Evolutionary conservation across 1,140 invertebrate species (phyloP).

Genomic region (Drosophila athabasca): DNA sequence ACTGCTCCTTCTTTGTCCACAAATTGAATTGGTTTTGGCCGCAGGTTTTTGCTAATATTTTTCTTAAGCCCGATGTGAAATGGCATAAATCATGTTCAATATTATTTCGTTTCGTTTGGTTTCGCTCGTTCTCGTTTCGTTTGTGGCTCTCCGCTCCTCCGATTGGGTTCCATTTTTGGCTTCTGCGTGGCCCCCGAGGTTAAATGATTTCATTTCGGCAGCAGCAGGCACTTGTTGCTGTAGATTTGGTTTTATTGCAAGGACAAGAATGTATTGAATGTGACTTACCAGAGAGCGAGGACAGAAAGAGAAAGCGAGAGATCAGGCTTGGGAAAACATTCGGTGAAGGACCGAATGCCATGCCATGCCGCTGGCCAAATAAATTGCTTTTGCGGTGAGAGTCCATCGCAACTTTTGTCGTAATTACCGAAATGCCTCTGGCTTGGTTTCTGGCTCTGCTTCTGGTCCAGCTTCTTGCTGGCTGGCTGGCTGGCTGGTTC

Average conservation of each 20-base stretch:
- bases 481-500: too few species aligned
- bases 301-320: neutral
- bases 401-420: slow-evolving; percentile 15
- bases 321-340: slow-evolving; percentile 14
- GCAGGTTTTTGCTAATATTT: slow-evolving; percentile 57
- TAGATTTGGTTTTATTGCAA: slow-evolving; percentile 67
- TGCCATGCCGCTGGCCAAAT: slow-evolving; percentile 16
- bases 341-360: neutral
- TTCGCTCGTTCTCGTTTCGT: slow-evolving; percentile 14
- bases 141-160: slow-evolving; percentile 15
- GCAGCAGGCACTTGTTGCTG: slow-evolving; percentile 52
- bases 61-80: slow-evolving; percentile 65
- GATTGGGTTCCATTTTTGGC: slow-evolving; percentile 19
- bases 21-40: neutral
- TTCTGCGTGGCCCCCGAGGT: slow-evolving; percentile 45
- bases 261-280: slow-evolving; percentile 54
- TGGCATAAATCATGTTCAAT: slow-evolving; percentile 75
- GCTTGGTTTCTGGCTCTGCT: neutral
- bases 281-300: slow-evolving; percentile 12
- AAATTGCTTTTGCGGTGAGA: slow-evolving; percentile 48
- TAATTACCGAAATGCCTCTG: slow-evolving; percentile 48
- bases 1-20: neutral
- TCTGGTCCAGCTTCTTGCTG: too few species aligned
- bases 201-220: slow-evolving; percentile 66
- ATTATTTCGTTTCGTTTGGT: slow-evolving; percentile 33